A percentile compares a stretch with the other conserved stretches of the same genome.
phyloP scores from a whole-genome alignment of 1,140 invertebrate species.

The Argopecten irradians region DNA sequence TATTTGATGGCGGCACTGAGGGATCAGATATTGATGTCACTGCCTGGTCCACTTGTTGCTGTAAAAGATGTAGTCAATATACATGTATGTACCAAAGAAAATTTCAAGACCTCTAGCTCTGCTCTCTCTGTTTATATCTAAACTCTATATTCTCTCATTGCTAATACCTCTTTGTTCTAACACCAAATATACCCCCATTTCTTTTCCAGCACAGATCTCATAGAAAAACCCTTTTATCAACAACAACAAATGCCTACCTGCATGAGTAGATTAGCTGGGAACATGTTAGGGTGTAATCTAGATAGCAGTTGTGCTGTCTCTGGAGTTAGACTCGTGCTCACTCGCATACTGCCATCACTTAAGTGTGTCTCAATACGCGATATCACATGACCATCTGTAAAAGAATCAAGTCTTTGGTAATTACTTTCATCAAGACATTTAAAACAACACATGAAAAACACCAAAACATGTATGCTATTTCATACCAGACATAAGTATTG shows the following conservation, averaged over 20 bases:
- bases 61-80: background rate
- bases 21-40: conserved; percentile 40
- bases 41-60: conserved; percentile 45
- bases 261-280: conserved; percentile 67
- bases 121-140: background rate
- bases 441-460: background rate
- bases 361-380: conserved; percentile 75
- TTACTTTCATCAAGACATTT: background rate
- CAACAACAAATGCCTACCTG: conserved; percentile 58
- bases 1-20: background rate
- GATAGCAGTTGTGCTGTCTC: conserved; percentile 74
- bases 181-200: background rate
- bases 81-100: too few relatives aligned
- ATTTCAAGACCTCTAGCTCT: too few relatives aligned
- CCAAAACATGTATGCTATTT: background rate
- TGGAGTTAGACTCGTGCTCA: conserved; percentile 71
- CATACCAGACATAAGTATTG: background rate
- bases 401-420: background rate
- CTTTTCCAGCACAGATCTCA: background rate
- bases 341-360: conserved; percentile 73
- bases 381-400: conserved; percentile 73
- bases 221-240: background rate
- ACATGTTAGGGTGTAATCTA: conserved; percentile 71
- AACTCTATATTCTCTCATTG: background rate
- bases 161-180: background rate